Evolutionary conservation across 2,888 invertebrate species (phyloP).

Genomic region (Drosophila yooni): DNA sequence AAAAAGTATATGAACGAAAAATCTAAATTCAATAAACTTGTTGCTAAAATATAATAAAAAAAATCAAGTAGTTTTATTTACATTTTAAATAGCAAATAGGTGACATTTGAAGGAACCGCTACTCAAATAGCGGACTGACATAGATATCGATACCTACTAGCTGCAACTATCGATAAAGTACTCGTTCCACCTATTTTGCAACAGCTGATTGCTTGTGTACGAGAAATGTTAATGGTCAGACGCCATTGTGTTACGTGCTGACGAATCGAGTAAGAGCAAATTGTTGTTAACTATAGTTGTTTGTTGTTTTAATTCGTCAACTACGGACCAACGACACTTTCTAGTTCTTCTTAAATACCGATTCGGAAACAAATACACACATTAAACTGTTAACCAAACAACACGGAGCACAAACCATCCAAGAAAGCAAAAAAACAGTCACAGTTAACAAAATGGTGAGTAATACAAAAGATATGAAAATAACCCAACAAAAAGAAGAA

Average conservation of each 20-base stretch:
- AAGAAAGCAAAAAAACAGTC: conserved; percentile 40
- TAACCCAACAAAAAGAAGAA: conserved; percentile 27
- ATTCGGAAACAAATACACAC: conserved; percentile 8
- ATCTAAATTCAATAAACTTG: conserved; percentile 83
- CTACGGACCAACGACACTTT: conserved; percentile 1
- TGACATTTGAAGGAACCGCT: not conserved
- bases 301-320: conserved; percentile 12
- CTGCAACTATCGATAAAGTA: not conserved
- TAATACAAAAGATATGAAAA: conserved; percentile 58
- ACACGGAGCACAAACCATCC: not conserved
- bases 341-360: conserved; percentile 24
- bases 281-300: conserved; percentile 43
- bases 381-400: not conserved
- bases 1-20: conserved; percentile 72
- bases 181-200: conserved; percentile 28
- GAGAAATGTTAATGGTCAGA: conserved; percentile 46
- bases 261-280: conserved; percentile 59
- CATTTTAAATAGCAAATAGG: not conserved
- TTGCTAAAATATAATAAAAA: conserved; percentile 77
- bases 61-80: conserved; percentile 26
- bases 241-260: conserved; percentile 65
- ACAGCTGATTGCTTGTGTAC: conserved; percentile 45
- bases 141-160: conserved; percentile 27
- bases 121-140: not conserved
- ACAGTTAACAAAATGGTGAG: conserved; percentile 71